phyloP scores from a whole-genome alignment of 1,140 invertebrate species.

The Octopus sinensis region DNA sequence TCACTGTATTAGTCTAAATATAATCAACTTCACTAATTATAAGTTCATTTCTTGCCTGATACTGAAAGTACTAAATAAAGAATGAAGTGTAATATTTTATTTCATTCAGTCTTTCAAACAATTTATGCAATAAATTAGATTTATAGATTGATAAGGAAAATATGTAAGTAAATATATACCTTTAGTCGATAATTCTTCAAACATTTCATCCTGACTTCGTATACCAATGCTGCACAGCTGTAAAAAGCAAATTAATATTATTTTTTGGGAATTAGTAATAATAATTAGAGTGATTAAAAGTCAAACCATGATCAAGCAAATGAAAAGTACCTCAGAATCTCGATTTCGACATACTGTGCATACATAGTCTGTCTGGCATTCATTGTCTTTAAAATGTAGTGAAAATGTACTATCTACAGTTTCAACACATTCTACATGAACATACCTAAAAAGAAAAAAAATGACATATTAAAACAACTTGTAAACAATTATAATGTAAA shows the following conservation, averaged over 20 bases:
- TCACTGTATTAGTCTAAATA: no score
- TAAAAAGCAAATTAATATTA: no score
- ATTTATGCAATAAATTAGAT: no score
- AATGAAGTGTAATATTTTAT: no score
- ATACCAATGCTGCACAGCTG: background rate
- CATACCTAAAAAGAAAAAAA: conserved; percentile 67
- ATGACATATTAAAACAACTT: background rate
- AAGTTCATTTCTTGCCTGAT: no score
- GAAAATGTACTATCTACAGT: conserved; percentile 78
- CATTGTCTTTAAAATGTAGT: conserved; percentile 68
- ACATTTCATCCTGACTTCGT: conserved; percentile 4
- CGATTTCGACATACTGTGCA: conserved; percentile 78
- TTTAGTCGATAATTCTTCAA: conserved; percentile 12
- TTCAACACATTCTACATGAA: conserved; percentile 87
- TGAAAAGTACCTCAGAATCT: conserved; percentile 36
- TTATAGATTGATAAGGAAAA: no score
- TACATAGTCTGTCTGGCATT: conserved; percentile 82
- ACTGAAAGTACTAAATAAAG: no score
- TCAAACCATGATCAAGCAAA: background rate
- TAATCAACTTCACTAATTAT: no score
- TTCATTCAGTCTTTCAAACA: no score
- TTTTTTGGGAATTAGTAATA: no score
- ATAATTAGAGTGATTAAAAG: no score
- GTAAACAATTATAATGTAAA: background rate
- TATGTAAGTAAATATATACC: background rate